Base-by-base conservation (phyloP, 2,888 invertebrate species). In the Drosophila gaucha region DNA sequence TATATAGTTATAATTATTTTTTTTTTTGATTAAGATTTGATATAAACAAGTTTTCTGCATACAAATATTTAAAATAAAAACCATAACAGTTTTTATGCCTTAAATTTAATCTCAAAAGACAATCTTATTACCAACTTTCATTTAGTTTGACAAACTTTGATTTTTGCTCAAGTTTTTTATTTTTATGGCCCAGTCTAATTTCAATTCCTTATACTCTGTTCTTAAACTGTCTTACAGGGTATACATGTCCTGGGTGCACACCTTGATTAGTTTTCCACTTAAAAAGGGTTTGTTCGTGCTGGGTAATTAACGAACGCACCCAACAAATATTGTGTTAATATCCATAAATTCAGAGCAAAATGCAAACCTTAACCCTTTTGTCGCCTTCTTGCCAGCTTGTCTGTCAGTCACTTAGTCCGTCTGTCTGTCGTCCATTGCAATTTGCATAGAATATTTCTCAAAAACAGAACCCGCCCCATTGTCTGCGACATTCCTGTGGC, bases 301-400 rank as follows among this genome's bases (percentile, higher is more conserved):
- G 49, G 14, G 26, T 52, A 74, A 74, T 56, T 63, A 72, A 43
- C 22, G 16, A 67, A 59, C 67, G 64, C 44, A 28, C 54, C 69
- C 78, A 75, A 67, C 84, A 84, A 82, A 82, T 75, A 78, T 80
- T 75, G 84, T 80, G 78, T 84, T 86, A 84, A 80, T 80, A 74
- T 64, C 54, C 74, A 82, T 82, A 86, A 82, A 80, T 84, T 75
- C 30, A 55, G 60, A 36, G 39, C 49, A 28, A 54, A 51, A 46
- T 43, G 51, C 59, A 44, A 68, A 38, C 65, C 47, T 86, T 83
- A 84, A 80, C 85, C 85, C 87, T 70, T 80, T 80, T 51, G 26
- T 49, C 60, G 63, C 55, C 58, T 55, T 51, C 43, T 20, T 35
- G 52, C 35, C 26, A 14, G 58, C 39, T 55, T 50, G 54, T 36